Percentiles rank a stretch among this genome's conserved stretches.
Evolutionary conservation across 1,140 invertebrate species (phyloP).

Genomic region (Heliconius himera): DNA sequence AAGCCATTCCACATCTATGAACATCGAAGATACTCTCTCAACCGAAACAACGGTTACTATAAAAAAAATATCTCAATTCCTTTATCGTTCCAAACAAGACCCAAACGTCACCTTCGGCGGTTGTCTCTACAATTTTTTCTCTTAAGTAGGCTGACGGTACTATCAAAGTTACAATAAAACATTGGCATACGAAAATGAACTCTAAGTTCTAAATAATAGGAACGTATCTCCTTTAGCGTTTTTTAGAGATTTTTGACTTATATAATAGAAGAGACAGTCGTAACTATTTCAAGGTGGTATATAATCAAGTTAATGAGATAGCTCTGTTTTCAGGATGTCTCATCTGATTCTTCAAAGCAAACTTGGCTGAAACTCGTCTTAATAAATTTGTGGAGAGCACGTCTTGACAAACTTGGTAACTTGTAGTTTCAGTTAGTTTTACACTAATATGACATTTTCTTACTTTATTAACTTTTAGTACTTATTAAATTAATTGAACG

Average conservation of each 20-base stretch:
- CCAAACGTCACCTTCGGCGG: conserved; percentile 37
- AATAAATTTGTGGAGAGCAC: background rate
- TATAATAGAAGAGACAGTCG: conserved; percentile 13
- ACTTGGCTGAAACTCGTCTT: background rate
- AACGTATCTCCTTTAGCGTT: background rate
- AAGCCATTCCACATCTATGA: conserved; percentile 36
- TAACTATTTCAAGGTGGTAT: conserved; percentile 44
- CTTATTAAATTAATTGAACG: background rate
- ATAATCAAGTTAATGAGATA: conserved; percentile 60
- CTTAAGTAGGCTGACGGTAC: background rate
- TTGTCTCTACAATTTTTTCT: background rate
- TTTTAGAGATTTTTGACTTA: background rate
- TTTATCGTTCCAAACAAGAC: conserved; percentile 34
- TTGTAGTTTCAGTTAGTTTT: background rate
- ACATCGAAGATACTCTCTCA: conserved; percentile 37
- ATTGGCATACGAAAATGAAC: background rate
- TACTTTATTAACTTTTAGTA: background rate
- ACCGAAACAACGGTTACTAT: conserved; percentile 25
- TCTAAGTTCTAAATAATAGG: background rate
- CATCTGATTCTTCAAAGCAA: conserved; percentile 16
- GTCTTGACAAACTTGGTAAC: background rate
- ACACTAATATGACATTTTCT: no score
- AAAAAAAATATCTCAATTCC: conserved; percentile 42
- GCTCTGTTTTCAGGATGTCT: conserved; percentile 25
- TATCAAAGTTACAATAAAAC: background rate